Conservation (phyloP, 2,797 vertebrate genomes). For the Mormyrus hasselquistii region DNA sequence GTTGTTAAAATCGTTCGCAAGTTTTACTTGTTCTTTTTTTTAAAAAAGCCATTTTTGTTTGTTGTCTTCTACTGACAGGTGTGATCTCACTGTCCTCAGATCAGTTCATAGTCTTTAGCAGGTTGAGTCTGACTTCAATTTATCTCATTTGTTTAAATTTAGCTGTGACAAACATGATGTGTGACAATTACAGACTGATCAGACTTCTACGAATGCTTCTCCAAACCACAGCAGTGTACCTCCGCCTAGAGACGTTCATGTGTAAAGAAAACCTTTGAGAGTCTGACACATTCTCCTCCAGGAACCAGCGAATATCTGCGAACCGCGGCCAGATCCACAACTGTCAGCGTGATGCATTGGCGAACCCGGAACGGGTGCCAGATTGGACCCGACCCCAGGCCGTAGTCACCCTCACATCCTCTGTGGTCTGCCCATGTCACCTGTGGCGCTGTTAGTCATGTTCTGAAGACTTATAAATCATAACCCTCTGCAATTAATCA, state of each 20-base stretch:
- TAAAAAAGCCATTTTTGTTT: neutral
- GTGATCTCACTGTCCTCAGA: neutral
- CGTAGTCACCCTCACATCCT: conserved; percentile 44
- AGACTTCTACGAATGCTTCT: neutral
- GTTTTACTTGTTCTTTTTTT: neutral
- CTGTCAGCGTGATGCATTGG: conserved; percentile 74
- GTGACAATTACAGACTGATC: neutral
- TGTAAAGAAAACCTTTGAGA: conserved; percentile 31
- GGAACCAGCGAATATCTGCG: conserved; percentile 44
- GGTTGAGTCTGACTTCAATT: neutral
- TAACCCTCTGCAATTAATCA: conserved; percentile 99
- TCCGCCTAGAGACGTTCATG: neutral
- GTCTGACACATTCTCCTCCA: conserved; percentile 42
- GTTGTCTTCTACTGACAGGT: neutral
- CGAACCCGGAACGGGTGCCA: conserved; percentile 55
- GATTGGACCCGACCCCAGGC: conserved; percentile 29
- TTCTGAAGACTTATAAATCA: conserved; percentile 99
- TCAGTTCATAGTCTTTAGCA: neutral
- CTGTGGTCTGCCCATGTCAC: conserved; percentile 77
- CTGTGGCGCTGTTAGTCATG: conserved; percentile 99
- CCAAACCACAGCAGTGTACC: neutral
- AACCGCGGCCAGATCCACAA: conserved; percentile 56
- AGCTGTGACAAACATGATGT: neutral
- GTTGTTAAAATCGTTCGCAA: neutral
- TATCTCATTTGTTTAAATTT: neutral